Evolutionary conservation across 2,888 invertebrate genomes (phyloP).

Genomic region (Camponotus fellah): DNA sequence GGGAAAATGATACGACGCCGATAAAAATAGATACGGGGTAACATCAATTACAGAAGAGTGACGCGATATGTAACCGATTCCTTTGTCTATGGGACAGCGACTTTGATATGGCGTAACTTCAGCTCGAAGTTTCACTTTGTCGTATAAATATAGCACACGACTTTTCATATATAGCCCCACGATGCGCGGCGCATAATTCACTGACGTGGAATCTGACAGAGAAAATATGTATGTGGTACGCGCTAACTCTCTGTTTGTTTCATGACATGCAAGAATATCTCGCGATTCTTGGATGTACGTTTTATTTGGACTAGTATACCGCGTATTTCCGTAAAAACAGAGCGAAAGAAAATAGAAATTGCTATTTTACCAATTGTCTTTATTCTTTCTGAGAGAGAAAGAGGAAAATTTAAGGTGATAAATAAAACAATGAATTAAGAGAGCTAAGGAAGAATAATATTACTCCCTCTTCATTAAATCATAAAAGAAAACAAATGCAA

Average conservation of each 20-base stretch:
- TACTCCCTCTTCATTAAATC: too few species aligned
- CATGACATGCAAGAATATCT: neutral
- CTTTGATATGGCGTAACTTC: slow-evolving; percentile 36
- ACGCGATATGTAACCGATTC: slow-evolving; percentile 48
- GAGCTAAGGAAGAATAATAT: neutral
- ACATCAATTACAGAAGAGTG: slow-evolving; percentile 44
- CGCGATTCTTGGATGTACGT: neutral
- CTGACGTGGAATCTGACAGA: slow-evolving; percentile 51
- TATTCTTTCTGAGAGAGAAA: neutral
- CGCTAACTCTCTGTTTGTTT: neutral
- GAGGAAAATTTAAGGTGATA: neutral
- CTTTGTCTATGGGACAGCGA: slow-evolving; percentile 13
- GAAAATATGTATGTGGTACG: slow-evolving; percentile 22
- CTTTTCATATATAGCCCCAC: slow-evolving; percentile 48
- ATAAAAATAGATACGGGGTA: slow-evolving; percentile 28
- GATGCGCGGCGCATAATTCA: slow-evolving; percentile 3
- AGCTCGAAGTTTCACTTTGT: slow-evolving; percentile 31
- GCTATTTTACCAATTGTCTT: neutral
- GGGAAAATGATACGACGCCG: slow-evolving; percentile 21
- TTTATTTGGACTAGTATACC: neutral
- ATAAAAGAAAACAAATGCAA: neutral
- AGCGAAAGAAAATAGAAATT: neutral
- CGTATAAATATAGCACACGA: slow-evolving; percentile 46
- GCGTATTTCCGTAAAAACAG: neutral
- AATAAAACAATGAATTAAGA: neutral